These are phyloP conservation scores for Sarcophaga variegata DNA, from an alignment of 2,888 invertebrate genomes.

Conservation along the genomic window DNA sequence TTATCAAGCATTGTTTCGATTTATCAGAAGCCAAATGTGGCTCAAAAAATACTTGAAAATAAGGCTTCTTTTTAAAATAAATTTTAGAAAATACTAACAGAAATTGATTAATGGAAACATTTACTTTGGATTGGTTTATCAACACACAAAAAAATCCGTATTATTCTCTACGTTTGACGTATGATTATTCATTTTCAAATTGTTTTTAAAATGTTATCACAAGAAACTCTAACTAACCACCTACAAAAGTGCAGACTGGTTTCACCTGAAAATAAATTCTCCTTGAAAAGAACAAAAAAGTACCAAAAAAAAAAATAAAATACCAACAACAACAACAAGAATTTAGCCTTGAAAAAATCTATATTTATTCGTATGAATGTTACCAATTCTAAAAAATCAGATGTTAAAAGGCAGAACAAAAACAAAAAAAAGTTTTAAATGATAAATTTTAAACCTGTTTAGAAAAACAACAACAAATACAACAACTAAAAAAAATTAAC, in stretches of 20 bases:
- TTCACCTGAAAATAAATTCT: neutral
- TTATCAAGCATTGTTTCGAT: too few relatives aligned
- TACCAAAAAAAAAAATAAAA: neutral
- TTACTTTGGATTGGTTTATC: too few relatives aligned
- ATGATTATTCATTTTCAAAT: neutral
- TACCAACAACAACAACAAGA: neutral
- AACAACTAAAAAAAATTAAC: conserved; percentile 53
- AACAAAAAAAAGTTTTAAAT: neutral
- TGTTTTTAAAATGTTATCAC: neutral
- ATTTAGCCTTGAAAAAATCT: conserved; percentile 55
- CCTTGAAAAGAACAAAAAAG: conserved; percentile 9
- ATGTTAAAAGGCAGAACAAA: neutral
- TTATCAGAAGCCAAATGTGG: too few relatives aligned
- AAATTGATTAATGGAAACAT: too few relatives aligned
- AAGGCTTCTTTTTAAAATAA: too few relatives aligned
- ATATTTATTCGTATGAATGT: conserved; percentile 21
- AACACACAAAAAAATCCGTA: too few relatives aligned
- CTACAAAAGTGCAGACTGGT: neutral
- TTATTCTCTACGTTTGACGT: too few relatives aligned
- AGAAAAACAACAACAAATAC: conserved; percentile 37
- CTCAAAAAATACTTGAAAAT: too few relatives aligned
- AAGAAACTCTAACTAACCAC: neutral
- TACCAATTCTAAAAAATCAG: conserved; percentile 43
- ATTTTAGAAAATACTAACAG: too few relatives aligned
- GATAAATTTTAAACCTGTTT: conserved; percentile 56